phyloP scores from a whole-genome alignment of 2,113 vertebrate species.

The Grus americana region DNA sequence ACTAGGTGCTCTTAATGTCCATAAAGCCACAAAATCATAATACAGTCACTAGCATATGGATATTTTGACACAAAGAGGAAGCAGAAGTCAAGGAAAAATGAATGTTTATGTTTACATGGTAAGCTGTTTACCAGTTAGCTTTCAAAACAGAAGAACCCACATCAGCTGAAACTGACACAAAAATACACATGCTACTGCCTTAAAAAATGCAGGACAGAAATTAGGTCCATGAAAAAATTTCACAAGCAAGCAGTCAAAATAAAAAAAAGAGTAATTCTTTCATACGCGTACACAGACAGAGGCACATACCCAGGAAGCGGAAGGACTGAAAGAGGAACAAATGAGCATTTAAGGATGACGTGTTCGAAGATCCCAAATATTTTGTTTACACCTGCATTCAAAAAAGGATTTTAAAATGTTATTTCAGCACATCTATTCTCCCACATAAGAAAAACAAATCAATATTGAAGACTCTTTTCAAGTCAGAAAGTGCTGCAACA shows the following conservation, averaged over 20 bases:
- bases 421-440: not conserved
- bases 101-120: not conserved
- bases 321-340: not conserved
- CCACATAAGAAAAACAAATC: not conserved
- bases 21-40: not conserved
- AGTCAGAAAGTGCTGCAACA: not conserved
- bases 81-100: not conserved
- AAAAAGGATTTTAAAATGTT: not conserved
- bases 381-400: not conserved
- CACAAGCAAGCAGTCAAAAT: not conserved
- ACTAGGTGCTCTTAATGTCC: not conserved
- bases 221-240: not conserved
- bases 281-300: not conserved
- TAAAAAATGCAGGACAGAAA: not conserved
- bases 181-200: not conserved
- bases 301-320: not conserved
- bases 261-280: not conserved
- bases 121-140: not conserved
- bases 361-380: not conserved
- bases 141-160: not conserved
- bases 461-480: not conserved
- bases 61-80: slow-evolving; percentile 16
- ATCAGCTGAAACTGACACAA: not conserved
- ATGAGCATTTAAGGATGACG: not conserved
- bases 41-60: not conserved